A percentile compares a stretch with the other conserved stretches of the same genome.
These are phyloP conservation scores for Charanyca ferruginea DNA, from an alignment of 2,888 invertebrate genomes.

Conservation along the genomic window DNA sequence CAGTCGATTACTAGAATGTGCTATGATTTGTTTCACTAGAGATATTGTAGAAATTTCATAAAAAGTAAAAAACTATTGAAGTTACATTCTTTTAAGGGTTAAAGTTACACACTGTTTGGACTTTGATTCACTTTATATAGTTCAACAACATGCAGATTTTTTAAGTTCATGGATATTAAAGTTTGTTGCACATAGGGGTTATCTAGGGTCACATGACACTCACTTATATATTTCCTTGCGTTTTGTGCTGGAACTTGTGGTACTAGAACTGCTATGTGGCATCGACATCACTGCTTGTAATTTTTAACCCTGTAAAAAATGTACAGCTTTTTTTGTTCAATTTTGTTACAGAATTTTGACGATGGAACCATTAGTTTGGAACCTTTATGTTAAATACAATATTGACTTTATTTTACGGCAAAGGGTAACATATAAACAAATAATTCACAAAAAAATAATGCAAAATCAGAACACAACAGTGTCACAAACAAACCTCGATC, in stretches of 20 bases:
- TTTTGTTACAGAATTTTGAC: background rate
- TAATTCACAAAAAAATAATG: constrained; percentile 30
- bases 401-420: background rate
- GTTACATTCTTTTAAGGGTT: background rate
- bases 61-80: background rate
- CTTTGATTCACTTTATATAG: constrained; percentile 17
- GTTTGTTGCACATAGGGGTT: background rate
- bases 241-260: constrained; percentile 88
- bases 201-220: constrained; percentile 56
- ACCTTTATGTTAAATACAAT: background rate
- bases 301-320: constrained; percentile 44
- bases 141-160: background rate
- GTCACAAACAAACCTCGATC: constrained; percentile 44
- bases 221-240: constrained; percentile 90
- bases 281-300: constrained; percentile 80
- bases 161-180: background rate
- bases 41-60: background rate
- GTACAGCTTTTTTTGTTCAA: background rate
- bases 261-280: constrained; percentile 89
- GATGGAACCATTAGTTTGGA: background rate
- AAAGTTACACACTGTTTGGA: background rate
- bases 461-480: constrained; percentile 39
- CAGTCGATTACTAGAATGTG: too few species aligned
- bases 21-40: background rate
- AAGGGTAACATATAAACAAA: constrained; percentile 15